Base-by-base conservation (phyloP, 2,888 invertebrate species). In the Pycnomerus fuliginosus region DNA sequence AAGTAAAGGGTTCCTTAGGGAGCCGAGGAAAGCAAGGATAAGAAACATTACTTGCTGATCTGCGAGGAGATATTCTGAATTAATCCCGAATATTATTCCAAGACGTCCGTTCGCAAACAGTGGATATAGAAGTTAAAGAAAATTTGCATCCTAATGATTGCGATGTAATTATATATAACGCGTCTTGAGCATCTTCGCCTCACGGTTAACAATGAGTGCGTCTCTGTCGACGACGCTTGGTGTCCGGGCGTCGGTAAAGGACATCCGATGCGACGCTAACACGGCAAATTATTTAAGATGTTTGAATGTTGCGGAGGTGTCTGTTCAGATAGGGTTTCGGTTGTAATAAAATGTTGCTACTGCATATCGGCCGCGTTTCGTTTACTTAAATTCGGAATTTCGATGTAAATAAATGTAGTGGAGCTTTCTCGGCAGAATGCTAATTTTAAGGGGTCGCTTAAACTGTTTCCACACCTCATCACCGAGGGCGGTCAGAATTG, bases 81-180 rank as follows among this genome's bases (percentile, higher is more conserved):
- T 70, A 69, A 69, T 70, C 68, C 68, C 53, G 67, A 68, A 68
- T 70, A 70, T 69, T 69, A 68, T 67, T 65, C 66, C 61, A 64
- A 67, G 68, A 65, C 63, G 42, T 43, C 43, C 43, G 47, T 47
- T 47, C 62, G 64, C 64, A 65, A 65, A 67, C 64, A 65, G 61
- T 62, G 65, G 65, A 66, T 67, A 67, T 66, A 66, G 66, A 65
- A 68, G 67, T 68, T 68, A 64, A 68, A 68, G 69, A 68, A 64
- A 69, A 69, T 69, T 69, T 69, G 68, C 69, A 69, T 69, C 65
- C 60, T 67, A 69, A 69, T 68, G 68, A 68, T 66, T 63, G 64
- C 63, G 62, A 58, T 63, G 66, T 67, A 69, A 69, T 69, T 69
- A 69, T 68, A 61, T 61, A 57, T 64, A 62, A 60, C 52, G 57